These are phyloP conservation scores for Dynastes maya DNA, from an alignment of 2,888 invertebrate species.

Conservation along the genomic window DNA sequence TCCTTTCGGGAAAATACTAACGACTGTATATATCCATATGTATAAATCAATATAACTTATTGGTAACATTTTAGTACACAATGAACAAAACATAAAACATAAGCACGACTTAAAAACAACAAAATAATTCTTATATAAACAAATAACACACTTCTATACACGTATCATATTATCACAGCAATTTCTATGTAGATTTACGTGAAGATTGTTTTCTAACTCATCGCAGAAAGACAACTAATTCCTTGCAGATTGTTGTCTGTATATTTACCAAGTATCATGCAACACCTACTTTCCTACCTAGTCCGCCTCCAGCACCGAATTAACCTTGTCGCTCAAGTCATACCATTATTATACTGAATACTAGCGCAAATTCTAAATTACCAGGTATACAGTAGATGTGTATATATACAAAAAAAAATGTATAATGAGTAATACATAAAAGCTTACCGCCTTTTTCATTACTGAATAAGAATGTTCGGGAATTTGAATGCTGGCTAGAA, in stretches of 20 bases:
- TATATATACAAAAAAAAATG: neutral
- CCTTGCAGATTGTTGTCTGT: constrained; percentile 40
- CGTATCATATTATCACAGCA: constrained; percentile 46
- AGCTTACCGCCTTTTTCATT: neutral
- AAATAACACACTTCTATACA: constrained; percentile 35
- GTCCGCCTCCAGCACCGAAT: constrained; percentile 45
- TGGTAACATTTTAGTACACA: constrained; percentile 39
- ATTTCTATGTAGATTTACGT: constrained; percentile 6
- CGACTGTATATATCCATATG: constrained; percentile 3
- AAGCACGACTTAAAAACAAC: constrained; percentile 1
- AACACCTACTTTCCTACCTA: constrained; percentile 49
- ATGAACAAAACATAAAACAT: constrained; percentile 2
- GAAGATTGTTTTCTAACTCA: constrained; percentile 33
- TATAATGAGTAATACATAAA: too few relatives aligned
- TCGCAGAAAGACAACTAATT: constrained; percentile 43
- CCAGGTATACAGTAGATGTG: neutral
- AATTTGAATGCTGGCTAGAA: constrained; percentile 22
- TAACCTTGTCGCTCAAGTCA: constrained; percentile 40
- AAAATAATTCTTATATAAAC: constrained; percentile 10
- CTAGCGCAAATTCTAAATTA: neutral
- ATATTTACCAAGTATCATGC: constrained; percentile 27
- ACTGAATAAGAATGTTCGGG: constrained; percentile 7
- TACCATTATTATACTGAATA: constrained; percentile 31
- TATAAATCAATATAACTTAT: constrained; percentile 9
- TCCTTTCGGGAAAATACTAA: constrained; percentile 14